Evolutionary conservation across 30 jellyfish, hydroid and myxozoan species (phyloP), one percentile per base, ranked within the genome.

Genomic region (Aurelia sp.): DNA sequence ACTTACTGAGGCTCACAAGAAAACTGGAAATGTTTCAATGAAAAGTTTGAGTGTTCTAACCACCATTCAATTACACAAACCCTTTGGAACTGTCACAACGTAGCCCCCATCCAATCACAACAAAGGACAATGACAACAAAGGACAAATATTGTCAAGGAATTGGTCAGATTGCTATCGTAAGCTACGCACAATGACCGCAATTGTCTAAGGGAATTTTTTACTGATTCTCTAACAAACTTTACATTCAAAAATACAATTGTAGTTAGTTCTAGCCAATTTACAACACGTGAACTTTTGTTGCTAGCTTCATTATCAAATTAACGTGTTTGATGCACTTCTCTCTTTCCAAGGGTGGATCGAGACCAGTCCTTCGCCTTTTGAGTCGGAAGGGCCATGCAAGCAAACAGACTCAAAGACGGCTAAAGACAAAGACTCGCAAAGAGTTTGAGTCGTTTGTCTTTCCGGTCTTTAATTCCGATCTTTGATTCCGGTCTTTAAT

Each of bases 91-190:
- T 74, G 72, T 40, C 71, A 30, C 53, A 59, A 57, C 55, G 93
- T 71, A 52, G 17, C 67, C 93, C 93, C 93, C 93, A 79, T 63
- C 21, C n/a, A 20, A 21, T 58, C 47, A 1, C 41, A n/a, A 19
- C 33, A 27, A 27, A 27, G 33, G 33, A 27, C 33, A 27, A 27
- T 27, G 2, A 27, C 33, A 27, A 27, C 52, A 48, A 71, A 17
- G 75, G 38, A 63, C 63, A 19, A 80, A 17, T 27, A 30, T 64
- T 24, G 35, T 79, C 27, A 59, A 57, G 52, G 50, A 51, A 65
- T 67, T 80, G 51, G 62, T 82, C 92, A 70, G 19, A 59, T 82
- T 82, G 50, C 92, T 69, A 82, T 59, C 62, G 92, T 27, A 52
- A 52, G 74, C 21, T 65, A 69, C 52, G 72, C 86, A 53, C 44